Evolutionary conservation across 2,888 invertebrate genomes (phyloP).

Genomic region (Heterodera filipjevi): DNA sequence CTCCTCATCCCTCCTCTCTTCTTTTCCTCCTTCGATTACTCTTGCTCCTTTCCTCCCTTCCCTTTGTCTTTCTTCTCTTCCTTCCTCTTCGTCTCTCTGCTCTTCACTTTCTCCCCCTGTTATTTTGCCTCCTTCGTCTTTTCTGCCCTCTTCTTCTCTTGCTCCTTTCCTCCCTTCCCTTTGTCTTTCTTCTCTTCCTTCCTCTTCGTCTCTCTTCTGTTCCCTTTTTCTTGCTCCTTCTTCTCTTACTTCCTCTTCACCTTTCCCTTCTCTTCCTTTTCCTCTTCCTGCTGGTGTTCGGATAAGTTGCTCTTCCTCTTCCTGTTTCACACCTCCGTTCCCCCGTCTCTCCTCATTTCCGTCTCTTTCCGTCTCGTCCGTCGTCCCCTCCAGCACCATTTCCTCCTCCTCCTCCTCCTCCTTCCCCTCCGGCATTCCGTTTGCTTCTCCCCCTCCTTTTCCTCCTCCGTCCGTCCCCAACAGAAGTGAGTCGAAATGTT

Average conservation of each 20-base stretch:
- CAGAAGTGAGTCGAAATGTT: not conserved
- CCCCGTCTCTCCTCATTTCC: not conserved
- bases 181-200: not conserved
- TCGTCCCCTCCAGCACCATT: constrained; percentile 5
- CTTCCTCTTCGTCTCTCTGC: not conserved
- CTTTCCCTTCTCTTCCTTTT: not conserved
- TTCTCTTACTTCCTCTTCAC: not conserved
- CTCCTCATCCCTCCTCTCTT: not conserved
- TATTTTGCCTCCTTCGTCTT: not conserved
- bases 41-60: not conserved
- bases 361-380: not conserved
- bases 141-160: not conserved
- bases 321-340: not conserved
- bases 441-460: not conserved
- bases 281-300: no score
- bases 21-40: not conserved
- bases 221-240: not conserved
- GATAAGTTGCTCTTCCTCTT: constrained; percentile 15
- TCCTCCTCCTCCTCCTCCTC: not conserved
- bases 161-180: not conserved
- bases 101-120: not conserved
- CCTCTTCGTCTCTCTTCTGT: not conserved
- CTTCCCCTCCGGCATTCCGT: not conserved
- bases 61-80: not conserved
- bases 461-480: not conserved